Evolutionary conservation across 2,888 invertebrate genomes (phyloP), one percentile per base, ranked within the genome.

Genomic region (Microctonus brassicae): DNA sequence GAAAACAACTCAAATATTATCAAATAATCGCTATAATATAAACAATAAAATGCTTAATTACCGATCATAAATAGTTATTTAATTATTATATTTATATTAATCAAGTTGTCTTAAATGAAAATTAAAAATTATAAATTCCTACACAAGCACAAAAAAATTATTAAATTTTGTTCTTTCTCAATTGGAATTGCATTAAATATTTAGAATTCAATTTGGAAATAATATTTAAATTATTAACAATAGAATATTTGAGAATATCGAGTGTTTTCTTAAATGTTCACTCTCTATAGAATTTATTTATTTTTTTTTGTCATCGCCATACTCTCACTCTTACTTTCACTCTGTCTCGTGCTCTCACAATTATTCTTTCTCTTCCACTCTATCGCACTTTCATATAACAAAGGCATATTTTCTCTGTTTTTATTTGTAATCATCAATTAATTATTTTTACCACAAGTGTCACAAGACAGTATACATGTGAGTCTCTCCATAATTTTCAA

Each of bases 401-500:
- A 78, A 80, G 77, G 77, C 77, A 73, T 75, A 72, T n/a, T 39
- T 7, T 47, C 39, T 47, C 47, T n/a, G n/a, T 47, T 17, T 47
- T 68, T 69, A 66, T 60, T 39, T 20, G 26, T 65, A 65, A 60
- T 65, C 65, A 47, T 6, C 36, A 57, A 63, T 73, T 70, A 24
- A 73, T n/a, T n/a, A 68, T 70, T 68, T 73, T 53, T 55, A 64
- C 74, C 78, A n/a, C 77, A 76, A 80, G 80, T 77, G 76, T 80
- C 79, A 79, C 80, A 80, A 80, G 81, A 81, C 81, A 82, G 80
- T n/a, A n/a, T 76, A 77, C 79, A 80, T 78, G 77, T 78, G 78
- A 82, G 79, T 80, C 76, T 73, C 75, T 65, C 7, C 55, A 52
- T 61, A 72, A 57, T 68, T 63, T 72, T 67, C 53, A 69, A 24